Conservation (phyloP, 2,888 invertebrate species). For the Notodonta ziczac region DNA sequence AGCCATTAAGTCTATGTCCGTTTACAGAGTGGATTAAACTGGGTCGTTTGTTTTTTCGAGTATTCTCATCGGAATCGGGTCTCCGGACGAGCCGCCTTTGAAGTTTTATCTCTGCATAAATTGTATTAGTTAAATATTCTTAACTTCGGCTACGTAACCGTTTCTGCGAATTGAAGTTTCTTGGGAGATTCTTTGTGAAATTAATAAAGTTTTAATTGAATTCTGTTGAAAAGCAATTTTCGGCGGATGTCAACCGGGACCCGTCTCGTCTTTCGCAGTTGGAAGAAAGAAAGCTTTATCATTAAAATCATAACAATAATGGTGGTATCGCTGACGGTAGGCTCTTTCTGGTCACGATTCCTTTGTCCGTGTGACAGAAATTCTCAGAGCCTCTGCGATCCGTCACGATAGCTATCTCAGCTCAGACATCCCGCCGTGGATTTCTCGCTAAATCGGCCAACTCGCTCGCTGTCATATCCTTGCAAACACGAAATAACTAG, state of each 20-base stretch:
- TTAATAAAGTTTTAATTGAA: conserved; percentile 84
- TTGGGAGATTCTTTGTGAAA: conserved; percentile 72
- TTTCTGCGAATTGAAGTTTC: conserved; percentile 69
- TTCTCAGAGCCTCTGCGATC: conserved; percentile 52
- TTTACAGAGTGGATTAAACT: conserved; percentile 31
- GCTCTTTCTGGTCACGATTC: conserved; percentile 47
- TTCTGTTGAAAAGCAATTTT: conserved; percentile 71
- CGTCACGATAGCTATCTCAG: conserved; percentile 56
- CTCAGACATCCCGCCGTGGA: conserved; percentile 47
- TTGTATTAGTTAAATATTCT: conserved; percentile 75
- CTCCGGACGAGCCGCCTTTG: conserved; percentile 35
- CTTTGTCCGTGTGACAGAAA: conserved; percentile 56
- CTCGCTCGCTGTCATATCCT: conserved; percentile 40
- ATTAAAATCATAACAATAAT: conserved; percentile 30
- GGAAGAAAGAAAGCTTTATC: conserved; percentile 31
- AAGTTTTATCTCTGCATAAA: conserved; percentile 71
- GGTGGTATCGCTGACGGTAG: conserved; percentile 13
- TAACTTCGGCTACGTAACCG: conserved; percentile 67
- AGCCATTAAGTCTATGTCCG: conserved; percentile 24
- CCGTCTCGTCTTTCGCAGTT: conserved; percentile 36
- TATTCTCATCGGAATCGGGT: conserved; percentile 26
- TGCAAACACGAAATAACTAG: conserved; percentile 24
- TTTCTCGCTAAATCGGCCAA: conserved; percentile 57
- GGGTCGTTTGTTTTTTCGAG: conserved; percentile 30
- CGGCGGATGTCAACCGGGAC: conserved; percentile 58